These are phyloP conservation scores for Labrus mixtus DNA, from an alignment of 2,113 vertebrate species.

Conservation along the genomic window DNA sequence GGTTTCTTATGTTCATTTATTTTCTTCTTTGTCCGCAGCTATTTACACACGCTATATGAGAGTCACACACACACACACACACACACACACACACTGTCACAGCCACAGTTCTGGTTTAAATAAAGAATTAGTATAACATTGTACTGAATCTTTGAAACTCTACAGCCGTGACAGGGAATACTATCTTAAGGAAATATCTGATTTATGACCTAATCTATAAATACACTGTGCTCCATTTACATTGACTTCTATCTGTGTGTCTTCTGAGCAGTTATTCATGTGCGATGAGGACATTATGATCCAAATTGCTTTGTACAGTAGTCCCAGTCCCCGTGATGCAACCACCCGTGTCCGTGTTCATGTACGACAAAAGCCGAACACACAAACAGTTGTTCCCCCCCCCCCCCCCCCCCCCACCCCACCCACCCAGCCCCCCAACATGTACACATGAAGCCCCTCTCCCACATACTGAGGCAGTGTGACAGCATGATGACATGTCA, in stretches of 20 bases:
- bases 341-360: conserved; percentile 43
- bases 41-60: no score
- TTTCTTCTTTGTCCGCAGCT: no score
- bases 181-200: no score
- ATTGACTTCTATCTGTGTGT: not conserved
- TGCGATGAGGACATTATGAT: conserved; percentile 53
- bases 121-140: no score
- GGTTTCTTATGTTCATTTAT: no score
- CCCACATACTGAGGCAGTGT: conserved; percentile 45
- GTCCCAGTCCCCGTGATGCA: conserved; percentile 29
- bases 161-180: no score
- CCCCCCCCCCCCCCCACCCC: conserved; percentile 16
- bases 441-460: conserved; percentile 47
- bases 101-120: no score
- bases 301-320: conserved; percentile 52
- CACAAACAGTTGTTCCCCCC: conserved; percentile 50
- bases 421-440: conserved; percentile 29
- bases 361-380: conserved; percentile 61
- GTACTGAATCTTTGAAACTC: no score
- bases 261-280: not conserved
- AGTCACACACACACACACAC: no score
- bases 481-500: conserved; percentile 55
- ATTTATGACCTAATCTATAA: not conserved
- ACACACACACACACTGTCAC: no score
- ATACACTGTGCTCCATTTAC: not conserved